Base-by-base conservation (phyloP, 2,113 vertebrate species). In the Myrmecobius fasciatus region DNA sequence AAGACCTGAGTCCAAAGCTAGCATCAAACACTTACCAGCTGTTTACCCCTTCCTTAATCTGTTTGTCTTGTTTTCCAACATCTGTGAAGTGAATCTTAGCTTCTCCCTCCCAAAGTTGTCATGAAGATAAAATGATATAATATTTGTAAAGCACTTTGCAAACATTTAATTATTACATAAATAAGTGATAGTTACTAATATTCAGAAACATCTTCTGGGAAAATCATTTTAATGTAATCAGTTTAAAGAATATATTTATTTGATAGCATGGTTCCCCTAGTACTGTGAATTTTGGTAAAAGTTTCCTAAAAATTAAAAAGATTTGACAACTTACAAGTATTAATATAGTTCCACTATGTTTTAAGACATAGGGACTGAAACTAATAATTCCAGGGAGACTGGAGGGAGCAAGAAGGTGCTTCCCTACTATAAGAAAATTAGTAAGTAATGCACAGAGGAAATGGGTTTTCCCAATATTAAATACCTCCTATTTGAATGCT, bases 191-290 rank as follows among this genome's bases (percentile, higher is more conserved):
- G n/a, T n/a, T 43, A 83, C 43, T 83, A 93, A 83, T 90, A 95
- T 94, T 11, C 49, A 88, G 67, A 94, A 94, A 94, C 10, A 75
- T 90, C 52, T 91, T 91, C 89, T 95, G 91, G 43, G 95, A 67
- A 97, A 95, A 52, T 94, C 90, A 92, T 26, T 83, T 96, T 96
- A 89, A 95, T 48, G 25, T 90, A 14, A 49, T 60, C 75, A 96
- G 43, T 95, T 31, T 93, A 91, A 97, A 94, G 92, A 8, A 0
- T 97, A 31, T 4, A 53, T 31, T 53, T 25, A 89, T 2, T 75
- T 94, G 89, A 4, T 46, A 93, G 93, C 92, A 94, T 0, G 53
- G 47, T 9, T 88, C 56, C 6, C 47, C 51, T 93, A 83, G n/a
- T 31, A 97, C 94, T 89, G 0, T 1, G 54, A 1, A n/a, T 94